A percentile compares a stretch with the other conserved stretches of the same genome.
Conservation (phyloP, 2,888 invertebrate genomes). For the Synanthedon formicaeformis region DNA sequence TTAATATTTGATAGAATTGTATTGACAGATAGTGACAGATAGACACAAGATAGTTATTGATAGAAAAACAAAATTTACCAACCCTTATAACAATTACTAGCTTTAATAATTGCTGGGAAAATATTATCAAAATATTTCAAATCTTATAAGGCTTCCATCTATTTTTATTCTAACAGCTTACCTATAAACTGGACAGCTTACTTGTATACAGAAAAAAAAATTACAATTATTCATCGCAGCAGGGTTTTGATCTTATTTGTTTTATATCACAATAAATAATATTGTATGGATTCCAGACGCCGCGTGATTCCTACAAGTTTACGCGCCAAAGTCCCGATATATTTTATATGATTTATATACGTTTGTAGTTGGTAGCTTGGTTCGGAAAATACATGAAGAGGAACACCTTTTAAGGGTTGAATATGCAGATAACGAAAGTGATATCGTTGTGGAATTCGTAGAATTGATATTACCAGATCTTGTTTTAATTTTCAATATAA, state of each 20-base stretch:
- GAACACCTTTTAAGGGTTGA: conserved; percentile 8
- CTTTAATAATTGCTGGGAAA: too few species aligned
- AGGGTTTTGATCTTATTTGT: conserved; percentile 50
- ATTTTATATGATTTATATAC: conserved; percentile 40
- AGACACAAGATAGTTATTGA: too few species aligned
- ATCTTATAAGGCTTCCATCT: too few species aligned
- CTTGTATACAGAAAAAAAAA: background rate
- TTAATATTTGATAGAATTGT: too few species aligned
- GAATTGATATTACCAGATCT: background rate
- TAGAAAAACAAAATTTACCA: too few species aligned
- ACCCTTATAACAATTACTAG: too few species aligned
- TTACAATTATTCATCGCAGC: conserved; percentile 18
- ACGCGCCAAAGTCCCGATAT: conserved; percentile 35
- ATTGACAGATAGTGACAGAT: too few species aligned
- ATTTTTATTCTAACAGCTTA: too few species aligned
- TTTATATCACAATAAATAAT: conserved; percentile 50
- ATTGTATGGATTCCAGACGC: conserved; percentile 32
- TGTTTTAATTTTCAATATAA: background rate
- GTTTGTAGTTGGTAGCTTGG: conserved; percentile 26
- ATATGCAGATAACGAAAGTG: background rate
- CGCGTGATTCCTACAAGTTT: conserved; percentile 33
- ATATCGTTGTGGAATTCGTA: background rate
- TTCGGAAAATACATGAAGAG: conserved; percentile 16
- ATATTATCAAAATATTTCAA: too few species aligned
- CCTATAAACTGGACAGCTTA: background rate